These are phyloP conservation scores for Zeuzera pyrina DNA, from an alignment of 2,888 invertebrate genomes.

Conservation along the genomic window DNA sequence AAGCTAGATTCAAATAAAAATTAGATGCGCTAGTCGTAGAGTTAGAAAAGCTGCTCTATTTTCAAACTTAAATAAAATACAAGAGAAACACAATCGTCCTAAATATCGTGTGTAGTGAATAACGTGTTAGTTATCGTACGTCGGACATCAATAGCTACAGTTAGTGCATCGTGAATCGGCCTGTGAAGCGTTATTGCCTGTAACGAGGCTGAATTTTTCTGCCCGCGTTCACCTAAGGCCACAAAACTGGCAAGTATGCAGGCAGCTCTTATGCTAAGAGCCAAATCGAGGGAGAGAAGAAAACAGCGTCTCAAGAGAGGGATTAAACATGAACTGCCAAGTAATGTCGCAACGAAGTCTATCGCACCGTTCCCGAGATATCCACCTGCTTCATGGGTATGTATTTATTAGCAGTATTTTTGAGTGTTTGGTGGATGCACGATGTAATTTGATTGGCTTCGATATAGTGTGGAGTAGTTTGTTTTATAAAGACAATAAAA, in stretches of 20 bases:
- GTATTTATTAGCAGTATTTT: no score
- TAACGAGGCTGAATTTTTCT: slow-evolving; percentile 25
- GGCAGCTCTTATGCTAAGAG: slow-evolving; percentile 93
- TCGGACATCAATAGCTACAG: slow-evolving; percentile 12
- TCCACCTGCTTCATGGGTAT: slow-evolving; percentile 85
- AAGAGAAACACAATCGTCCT: slow-evolving; percentile 10
- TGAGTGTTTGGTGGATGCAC: no score
- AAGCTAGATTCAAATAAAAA: slow-evolving; percentile 14
- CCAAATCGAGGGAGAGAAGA: slow-evolving; percentile 89
- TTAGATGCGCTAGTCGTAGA: slow-evolving; percentile 14
- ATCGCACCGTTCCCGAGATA: slow-evolving; percentile 91
- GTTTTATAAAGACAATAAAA: no score
- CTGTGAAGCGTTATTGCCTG: not conserved
- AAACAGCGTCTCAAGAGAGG: slow-evolving; percentile 84
- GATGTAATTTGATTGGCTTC: no score
- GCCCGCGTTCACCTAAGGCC: slow-evolving; percentile 38
- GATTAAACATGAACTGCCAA: slow-evolving; percentile 84
- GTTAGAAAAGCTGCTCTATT: slow-evolving; percentile 14
- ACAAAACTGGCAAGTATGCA: slow-evolving; percentile 84
- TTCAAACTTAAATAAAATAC: slow-evolving; percentile 18
- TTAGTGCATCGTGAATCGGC: slow-evolving; percentile 15
- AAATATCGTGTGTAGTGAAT: slow-evolving; percentile 12
- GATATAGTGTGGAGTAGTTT: no score
- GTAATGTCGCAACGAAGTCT: slow-evolving; percentile 89
- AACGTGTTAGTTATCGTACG: slow-evolving; percentile 7